phyloP scores from a whole-genome alignment of 2,888 invertebrate species.

The Rhamnusium bicolor region DNA sequence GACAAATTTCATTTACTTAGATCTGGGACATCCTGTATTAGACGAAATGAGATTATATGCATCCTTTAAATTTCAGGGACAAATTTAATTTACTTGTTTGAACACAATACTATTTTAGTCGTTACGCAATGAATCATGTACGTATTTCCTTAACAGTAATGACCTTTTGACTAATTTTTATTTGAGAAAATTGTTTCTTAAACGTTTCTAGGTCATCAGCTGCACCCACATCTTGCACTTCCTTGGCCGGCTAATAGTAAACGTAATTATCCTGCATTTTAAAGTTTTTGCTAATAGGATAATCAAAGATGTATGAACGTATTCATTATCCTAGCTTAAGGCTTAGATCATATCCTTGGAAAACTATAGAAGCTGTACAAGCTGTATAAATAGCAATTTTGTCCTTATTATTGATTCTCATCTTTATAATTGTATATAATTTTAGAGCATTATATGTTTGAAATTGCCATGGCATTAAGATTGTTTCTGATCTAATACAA shows the following conservation, averaged over 20 bases:
- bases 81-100: background rate
- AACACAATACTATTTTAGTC: slow-evolving; percentile 11
- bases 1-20: background rate
- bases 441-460: background rate
- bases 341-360: slow-evolving; percentile 28
- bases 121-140: slow-evolving; percentile 1
- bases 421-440: background rate
- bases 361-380: background rate
- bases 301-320: slow-evolving; percentile 6
- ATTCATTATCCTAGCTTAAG: background rate
- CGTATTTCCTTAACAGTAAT: slow-evolving; percentile 25
- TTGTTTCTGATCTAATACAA: background rate
- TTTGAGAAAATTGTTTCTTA: slow-evolving; percentile 29
- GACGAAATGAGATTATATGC: slow-evolving; percentile 5
- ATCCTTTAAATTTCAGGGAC: slow-evolving; percentile 2
- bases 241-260: slow-evolving; percentile 9
- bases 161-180: slow-evolving; percentile 10
- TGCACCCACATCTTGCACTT: slow-evolving; percentile 32
- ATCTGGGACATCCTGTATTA: slow-evolving; percentile 1
- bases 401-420: background rate
- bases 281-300: slow-evolving; percentile 14
- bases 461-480: background rate
- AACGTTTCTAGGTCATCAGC: slow-evolving; percentile 32
- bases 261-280: slow-evolving; percentile 17
- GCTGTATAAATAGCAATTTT: background rate